phyloP scores from a whole-genome alignment of 2,888 invertebrate genomes.

The Eulithis testata region DNA sequence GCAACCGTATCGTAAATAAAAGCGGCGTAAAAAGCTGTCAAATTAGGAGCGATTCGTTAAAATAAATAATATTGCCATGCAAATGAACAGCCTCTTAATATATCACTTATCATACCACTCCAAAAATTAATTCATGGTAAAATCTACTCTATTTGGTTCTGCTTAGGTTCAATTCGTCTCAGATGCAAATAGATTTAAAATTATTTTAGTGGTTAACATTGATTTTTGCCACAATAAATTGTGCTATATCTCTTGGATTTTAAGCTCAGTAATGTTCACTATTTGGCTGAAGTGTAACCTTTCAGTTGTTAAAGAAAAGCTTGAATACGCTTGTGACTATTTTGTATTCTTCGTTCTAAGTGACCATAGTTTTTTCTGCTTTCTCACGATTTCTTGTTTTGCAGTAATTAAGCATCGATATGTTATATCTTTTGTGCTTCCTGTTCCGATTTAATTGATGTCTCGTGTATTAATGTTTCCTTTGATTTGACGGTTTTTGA shows the following conservation, averaged over 20 bases:
- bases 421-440: slow-evolving; percentile 27
- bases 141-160: background rate
- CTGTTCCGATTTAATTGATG: slow-evolving; percentile 30
- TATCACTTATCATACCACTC: slow-evolving; percentile 8
- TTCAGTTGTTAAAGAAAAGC: too few relatives aligned
- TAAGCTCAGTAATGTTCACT: background rate
- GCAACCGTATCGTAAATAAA: slow-evolving; percentile 34
- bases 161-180: background rate
- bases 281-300: background rate
- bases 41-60: slow-evolving; percentile 43
- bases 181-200: background rate
- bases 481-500: slow-evolving; percentile 15
- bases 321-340: too few relatives aligned
- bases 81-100: slow-evolving; percentile 33
- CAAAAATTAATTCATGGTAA: background rate
- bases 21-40: slow-evolving; percentile 37
- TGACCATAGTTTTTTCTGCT: slow-evolving; percentile 27
- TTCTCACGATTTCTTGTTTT: slow-evolving; percentile 39
- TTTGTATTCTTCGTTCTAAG: too few relatives aligned
- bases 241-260: background rate
- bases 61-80: slow-evolving; percentile 40
- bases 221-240: background rate
- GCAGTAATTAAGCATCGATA: slow-evolving; percentile 33
- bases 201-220: background rate
- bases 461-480: slow-evolving; percentile 24